These are phyloP conservation scores for Prunella himalayana DNA, from an alignment of 2,113 vertebrate species.

Conservation along the genomic window DNA sequence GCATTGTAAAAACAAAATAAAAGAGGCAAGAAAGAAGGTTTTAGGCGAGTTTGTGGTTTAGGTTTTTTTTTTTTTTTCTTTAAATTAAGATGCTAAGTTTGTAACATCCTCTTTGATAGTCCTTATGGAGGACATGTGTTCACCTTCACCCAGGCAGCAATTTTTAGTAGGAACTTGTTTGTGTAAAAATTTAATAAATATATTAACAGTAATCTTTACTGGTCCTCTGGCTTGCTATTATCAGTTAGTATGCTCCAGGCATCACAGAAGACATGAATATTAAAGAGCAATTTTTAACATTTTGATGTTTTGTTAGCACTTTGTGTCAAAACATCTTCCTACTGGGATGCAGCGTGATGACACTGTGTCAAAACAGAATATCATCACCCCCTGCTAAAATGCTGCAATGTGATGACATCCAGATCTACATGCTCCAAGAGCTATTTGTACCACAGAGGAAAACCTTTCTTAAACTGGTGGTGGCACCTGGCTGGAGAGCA, in stretches of 20 bases:
- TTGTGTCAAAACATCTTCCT: slow-evolving; percentile 60
- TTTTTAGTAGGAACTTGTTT: not conserved
- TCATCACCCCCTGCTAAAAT: not conserved
- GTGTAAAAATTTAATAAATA: not conserved
- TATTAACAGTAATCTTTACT: not conserved
- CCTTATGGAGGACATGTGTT: not conserved
- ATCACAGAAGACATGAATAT: slow-evolving; percentile 35
- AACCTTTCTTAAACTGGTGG: not conserved
- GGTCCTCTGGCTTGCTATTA: not conserved
- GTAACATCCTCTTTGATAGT: not conserved
- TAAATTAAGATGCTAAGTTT: not conserved
- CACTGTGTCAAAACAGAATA: slow-evolving; percentile 56
- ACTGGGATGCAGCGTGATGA: not conserved
- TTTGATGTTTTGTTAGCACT: slow-evolving; percentile 59
- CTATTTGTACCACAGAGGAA: not conserved
- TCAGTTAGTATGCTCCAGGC: slow-evolving; percentile 10
- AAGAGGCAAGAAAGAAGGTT: not conserved
- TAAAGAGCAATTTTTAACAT: slow-evolving; percentile 44
- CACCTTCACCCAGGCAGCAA: not conserved
- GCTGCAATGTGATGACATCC: slow-evolving; percentile 7
- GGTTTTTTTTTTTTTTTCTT: not conserved
- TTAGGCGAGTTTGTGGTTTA: fast-evolving
- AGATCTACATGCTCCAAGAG: not conserved
- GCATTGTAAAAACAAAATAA: not conserved
- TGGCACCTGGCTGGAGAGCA: not conserved